Evolutionary conservation across 2,888 invertebrate genomes (phyloP).

Genomic region (Platycheirus rosarum): DNA sequence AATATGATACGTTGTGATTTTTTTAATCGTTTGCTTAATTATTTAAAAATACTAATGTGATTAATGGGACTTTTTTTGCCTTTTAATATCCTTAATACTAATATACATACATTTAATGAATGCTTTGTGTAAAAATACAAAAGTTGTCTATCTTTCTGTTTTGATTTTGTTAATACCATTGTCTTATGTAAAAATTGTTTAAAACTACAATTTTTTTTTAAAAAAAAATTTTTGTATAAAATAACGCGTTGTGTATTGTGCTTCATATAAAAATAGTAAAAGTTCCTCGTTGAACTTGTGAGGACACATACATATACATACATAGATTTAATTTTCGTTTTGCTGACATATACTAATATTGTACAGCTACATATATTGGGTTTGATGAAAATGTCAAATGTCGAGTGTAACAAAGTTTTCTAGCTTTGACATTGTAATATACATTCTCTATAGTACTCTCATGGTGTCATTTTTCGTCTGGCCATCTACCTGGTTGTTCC

Average conservation of each 20-base stretch:
- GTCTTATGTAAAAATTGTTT: conserved; percentile 48
- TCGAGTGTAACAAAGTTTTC: no score
- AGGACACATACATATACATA: no score
- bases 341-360: conserved; percentile 12
- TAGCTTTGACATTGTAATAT: no score
- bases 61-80: conserved; percentile 44
- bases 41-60: conserved; percentile 47
- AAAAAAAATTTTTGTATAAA: conserved; percentile 4
- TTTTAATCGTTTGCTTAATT: conserved; percentile 15
- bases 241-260: conserved; percentile 26
- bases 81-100: conserved; percentile 41
- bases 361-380: no score
- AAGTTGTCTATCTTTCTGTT: conserved; percentile 72
- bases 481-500: no score
- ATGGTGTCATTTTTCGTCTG: no score
- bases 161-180: conserved; percentile 41
- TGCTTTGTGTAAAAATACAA: conserved; percentile 67
- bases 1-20: conserved; percentile 54
- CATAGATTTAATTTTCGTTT: no score
- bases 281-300: no score
- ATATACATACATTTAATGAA: conserved; percentile 37
- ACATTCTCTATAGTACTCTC: no score
- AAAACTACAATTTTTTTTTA: conserved; percentile 38
- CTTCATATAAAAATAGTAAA: neutral
- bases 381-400: no score